Conservation (phyloP, 2,888 invertebrate species). For the Imbricaverruca yamaguchii region DNA sequence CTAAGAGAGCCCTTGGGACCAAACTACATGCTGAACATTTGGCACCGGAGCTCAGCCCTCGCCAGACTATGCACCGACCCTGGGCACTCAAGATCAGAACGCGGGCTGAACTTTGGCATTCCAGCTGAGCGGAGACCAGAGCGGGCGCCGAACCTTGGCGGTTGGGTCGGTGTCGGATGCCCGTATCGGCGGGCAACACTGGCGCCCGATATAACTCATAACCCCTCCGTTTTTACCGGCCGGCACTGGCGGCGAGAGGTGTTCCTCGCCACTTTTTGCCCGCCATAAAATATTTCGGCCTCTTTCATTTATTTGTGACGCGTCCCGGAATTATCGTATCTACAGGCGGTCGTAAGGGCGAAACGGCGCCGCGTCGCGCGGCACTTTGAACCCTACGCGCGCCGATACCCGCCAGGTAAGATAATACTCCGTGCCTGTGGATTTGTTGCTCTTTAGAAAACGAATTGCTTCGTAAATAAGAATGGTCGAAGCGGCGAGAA, state of each 20-base stretch:
- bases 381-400: not conserved
- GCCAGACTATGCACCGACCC: no score
- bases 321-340: not conserved
- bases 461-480: slow-evolving; percentile 13
- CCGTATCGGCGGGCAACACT: not conserved
- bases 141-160: no score
- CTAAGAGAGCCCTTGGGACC: no score
- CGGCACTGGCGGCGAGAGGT: not conserved
- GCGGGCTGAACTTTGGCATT: no score
- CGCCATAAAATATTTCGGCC: slow-evolving; percentile 7
- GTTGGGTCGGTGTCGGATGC: not conserved
- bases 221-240: not conserved
- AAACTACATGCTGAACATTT: no score
- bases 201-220: not conserved
- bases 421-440: not conserved
- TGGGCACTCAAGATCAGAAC: no score
- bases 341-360: not conserved
- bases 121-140: no score
- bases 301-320: slow-evolving; percentile 20
- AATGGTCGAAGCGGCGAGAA: no score
- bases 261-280: slow-evolving; percentile 1
- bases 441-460: slow-evolving; percentile 19
- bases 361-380: not conserved
- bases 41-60: no score
- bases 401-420: not conserved